Evolutionary conservation across 1,140 invertebrate species (phyloP), one percentile per base, ranked within the genome.

Genomic region (Microvelia longipes): DNA sequence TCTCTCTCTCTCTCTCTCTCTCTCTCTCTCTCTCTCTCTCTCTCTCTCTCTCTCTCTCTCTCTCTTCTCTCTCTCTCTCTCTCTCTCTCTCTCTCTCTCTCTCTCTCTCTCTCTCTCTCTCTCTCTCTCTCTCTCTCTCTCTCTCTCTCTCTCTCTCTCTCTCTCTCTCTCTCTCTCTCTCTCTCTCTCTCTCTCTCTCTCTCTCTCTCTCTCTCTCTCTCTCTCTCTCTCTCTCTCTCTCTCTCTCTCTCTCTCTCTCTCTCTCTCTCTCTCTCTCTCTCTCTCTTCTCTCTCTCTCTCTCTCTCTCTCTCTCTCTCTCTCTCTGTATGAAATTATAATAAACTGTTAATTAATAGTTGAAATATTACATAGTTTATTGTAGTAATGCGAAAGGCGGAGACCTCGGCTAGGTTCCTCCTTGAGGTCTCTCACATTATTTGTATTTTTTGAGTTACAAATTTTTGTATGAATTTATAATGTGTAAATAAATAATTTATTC

Each of bases 31-130:
- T 60, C 50, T 60, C 50, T 60, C 50, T 60, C 50, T 60, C 50
- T 60, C 50, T 60, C 50, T n/a, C 11, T 25, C 64, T 13, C 11
- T 66, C 64, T 66, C 64, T 66, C 64, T 66, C 64, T 66, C 64
- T 66, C 64, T 66, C 64, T 66, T n/a, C 64, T 66, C 64, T 66
- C 64, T 66, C 64, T 66, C 64, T 66, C 64, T 66, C 64, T 66
- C 64, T 66, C 64, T 66, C 64, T 66, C 64, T 66, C 64, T 66
- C 64, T 66, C 64, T 66, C 64, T 66, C 64, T 66, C 64, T 66
- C 64, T 66, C 64, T 66, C 64, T 66, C 64, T 66, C 64, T 66
- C 64, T 66, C 64, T 66, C 64, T 66, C 64, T 66, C 64, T 66
- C 64, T 66, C 64, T 66, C 64, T 66, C 26, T 66, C 64, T 66